Evolutionary conservation across 2,797 vertebrate species (phyloP).

Genomic region (Poeciliopsis presidionis): DNA sequence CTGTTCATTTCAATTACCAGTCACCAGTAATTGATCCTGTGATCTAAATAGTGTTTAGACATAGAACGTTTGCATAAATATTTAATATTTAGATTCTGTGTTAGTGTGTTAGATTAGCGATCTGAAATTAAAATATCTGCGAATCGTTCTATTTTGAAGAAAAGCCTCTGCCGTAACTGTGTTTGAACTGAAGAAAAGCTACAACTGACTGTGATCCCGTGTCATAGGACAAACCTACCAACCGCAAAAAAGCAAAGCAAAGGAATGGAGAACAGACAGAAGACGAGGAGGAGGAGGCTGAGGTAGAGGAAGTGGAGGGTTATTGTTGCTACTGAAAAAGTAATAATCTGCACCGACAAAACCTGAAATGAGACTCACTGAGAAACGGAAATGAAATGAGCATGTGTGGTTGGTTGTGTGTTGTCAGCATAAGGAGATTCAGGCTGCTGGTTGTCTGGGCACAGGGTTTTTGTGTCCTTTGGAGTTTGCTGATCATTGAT

Average conservation of each 20-base stretch:
- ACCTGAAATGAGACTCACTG: constrained; percentile 61
- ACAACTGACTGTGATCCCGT: constrained; percentile 6
- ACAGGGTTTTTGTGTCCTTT: constrained; percentile 40
- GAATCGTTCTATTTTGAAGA: neutral
- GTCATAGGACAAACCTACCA: neutral
- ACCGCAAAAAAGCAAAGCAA: constrained; percentile 11
- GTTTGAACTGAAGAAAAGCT: constrained; percentile 1
- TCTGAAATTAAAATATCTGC: neutral
- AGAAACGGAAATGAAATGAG: constrained; percentile 65
- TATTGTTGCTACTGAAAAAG: constrained; percentile 64
- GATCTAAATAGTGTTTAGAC: constrained; percentile 56
- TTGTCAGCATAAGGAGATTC: constrained; percentile 44
- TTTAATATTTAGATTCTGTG: constrained; percentile 29
- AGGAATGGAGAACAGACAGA: constrained; percentile 11
- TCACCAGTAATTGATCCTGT: constrained; percentile 3
- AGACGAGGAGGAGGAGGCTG: neutral
- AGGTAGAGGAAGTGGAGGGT: constrained; percentile 35
- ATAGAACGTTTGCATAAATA: constrained; percentile 48
- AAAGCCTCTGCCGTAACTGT: neutral
- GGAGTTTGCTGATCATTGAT: constrained; percentile 28
- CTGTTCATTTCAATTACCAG: no score
- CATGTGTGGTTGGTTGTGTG: constrained; percentile 41
- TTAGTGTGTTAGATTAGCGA: neutral
- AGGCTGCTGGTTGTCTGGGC: constrained; percentile 24
- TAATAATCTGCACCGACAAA: constrained; percentile 64